These are phyloP conservation scores for Chaetodon trifasciatus DNA, from an alignment of 2,797 vertebrate genomes.

Conservation along the genomic window DNA sequence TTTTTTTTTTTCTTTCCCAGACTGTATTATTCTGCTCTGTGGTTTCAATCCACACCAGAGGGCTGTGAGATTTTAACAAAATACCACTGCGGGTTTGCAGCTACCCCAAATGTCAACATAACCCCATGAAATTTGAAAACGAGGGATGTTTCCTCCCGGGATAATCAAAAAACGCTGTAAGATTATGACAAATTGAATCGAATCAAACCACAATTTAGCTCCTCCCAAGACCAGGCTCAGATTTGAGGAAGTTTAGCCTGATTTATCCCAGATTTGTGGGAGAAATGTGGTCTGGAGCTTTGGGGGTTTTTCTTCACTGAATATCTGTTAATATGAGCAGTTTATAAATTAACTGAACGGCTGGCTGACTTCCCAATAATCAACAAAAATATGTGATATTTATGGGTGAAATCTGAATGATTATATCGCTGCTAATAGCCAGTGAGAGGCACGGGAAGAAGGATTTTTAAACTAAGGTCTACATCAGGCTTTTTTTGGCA, in stretches of 20 bases:
- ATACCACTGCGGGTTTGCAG: constrained; percentile 58
- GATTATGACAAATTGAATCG: background rate
- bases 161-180: constrained; percentile 4
- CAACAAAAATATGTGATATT: background rate
- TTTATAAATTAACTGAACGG: background rate
- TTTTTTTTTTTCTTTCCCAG: constrained; percentile 35
- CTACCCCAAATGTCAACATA: constrained; percentile 21
- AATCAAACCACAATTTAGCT: constrained; percentile 22
- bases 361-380: background rate
- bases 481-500: no score
- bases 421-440: background rate
- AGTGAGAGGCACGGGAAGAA: background rate
- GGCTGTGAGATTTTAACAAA: constrained; percentile 58
- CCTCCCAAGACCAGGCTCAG: background rate
- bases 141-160: constrained; percentile 3
- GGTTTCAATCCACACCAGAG: constrained; percentile 61
- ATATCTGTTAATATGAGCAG: constrained; percentile 1
- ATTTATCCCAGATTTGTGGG: constrained; percentile 33
- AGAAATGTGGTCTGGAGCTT: constrained; percentile 14
- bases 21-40: constrained; percentile 53
- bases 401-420: background rate
- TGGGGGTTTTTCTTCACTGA: background rate
- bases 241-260: constrained; percentile 26
- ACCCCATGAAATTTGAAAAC: constrained; percentile 26
- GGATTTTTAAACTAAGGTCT: background rate